Evolutionary conservation across 1,140 invertebrate genomes (phyloP), one percentile per base, ranked within the genome.

Genomic region (Ceratosolen fusciceps): DNA sequence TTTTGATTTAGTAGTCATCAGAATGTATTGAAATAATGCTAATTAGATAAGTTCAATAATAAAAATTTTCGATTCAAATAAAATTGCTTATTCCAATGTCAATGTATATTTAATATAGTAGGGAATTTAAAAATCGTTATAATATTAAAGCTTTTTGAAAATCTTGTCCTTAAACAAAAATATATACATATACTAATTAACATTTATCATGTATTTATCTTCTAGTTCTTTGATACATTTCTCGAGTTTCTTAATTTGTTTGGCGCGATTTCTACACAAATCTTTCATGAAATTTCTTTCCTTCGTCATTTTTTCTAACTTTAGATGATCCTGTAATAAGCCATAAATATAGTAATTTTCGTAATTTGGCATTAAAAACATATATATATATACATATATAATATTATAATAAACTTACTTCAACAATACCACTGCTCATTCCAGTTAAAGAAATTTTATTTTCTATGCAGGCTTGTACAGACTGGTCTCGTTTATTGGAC

Each of bases 221-320:
- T 84, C 80, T 24, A 85, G 71, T 37, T 85, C 81, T 47, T 43
- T 68, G 56, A 88, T n/a, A 75, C 58, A 70, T 43, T 84, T 34
- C 8, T 87, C 83, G 0, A 86, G 81, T 29, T 85, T 80, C 31
- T 82, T 83, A 71, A 88, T 86, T 68, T 79, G 72, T 29, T 77
- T 65, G 0, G 54, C 76, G 26, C 84, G 84, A 67, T 65, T 72
- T 31, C 81, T 82, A 37, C 87, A 88, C 3, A 88, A 21, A 9
- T 86, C 75, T 72, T 83, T 88, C 77, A 88, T 81, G 0, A 79
- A n/a, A n/a, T 58, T 62, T 49, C 83, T 85, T 21, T 88, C 87
- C 39, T 83, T 87, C 39, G 68, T 34, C 71, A 87, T 80, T 78
- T 82, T 83, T n/a, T 60, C 12, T 39, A 86, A 70, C 71, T 77